A percentile compares a stretch with the other conserved stretches of the same genome.
phyloP scores from a whole-genome alignment of 2,888 invertebrate species.

The Anagyrus pseudococci region DNA sequence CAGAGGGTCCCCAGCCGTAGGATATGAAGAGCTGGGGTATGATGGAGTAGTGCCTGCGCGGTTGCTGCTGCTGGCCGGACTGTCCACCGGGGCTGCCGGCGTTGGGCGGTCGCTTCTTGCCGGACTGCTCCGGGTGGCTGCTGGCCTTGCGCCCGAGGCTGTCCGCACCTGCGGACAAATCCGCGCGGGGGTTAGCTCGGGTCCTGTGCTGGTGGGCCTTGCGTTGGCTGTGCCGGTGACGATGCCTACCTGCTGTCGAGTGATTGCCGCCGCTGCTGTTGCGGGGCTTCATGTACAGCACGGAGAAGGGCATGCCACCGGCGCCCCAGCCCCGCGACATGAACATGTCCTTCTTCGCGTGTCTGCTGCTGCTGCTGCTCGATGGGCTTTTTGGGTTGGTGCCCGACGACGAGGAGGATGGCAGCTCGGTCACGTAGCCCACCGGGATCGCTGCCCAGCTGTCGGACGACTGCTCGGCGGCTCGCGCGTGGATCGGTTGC shows the following conservation, averaged over 20 bases:
- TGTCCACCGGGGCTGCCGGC: slow-evolving; percentile 25
- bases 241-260: background rate
- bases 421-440: background rate
- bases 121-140: background rate
- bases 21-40: slow-evolving; percentile 66
- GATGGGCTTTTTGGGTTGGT: too few species aligned
- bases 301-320: slow-evolving; percentile 65
- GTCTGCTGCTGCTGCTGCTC: slow-evolving; percentile 18
- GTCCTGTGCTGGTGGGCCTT: too few species aligned
- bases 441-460: slow-evolving; percentile 2
- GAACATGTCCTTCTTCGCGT: slow-evolving; percentile 60
- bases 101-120: background rate
- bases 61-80: slow-evolving; percentile 26
- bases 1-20: slow-evolving; percentile 65
- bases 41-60: slow-evolving; percentile 57
- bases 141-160: too few species aligned
- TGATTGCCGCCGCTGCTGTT: too few species aligned
- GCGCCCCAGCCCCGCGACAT: slow-evolving; percentile 65
- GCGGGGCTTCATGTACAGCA: slow-evolving; percentile 61
- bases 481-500: slow-evolving; percentile 21
- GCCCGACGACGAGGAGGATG: too few species aligned
- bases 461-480: slow-evolving; percentile 6
- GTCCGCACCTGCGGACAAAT: too few species aligned
- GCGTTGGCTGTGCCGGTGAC: too few species aligned
- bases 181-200: too few species aligned